Percentiles rank a stretch among this genome's conserved stretches.
These are phyloP conservation scores for Drosophila borealis DNA, from an alignment of 2,888 invertebrate genomes.

Conservation along the genomic window DNA sequence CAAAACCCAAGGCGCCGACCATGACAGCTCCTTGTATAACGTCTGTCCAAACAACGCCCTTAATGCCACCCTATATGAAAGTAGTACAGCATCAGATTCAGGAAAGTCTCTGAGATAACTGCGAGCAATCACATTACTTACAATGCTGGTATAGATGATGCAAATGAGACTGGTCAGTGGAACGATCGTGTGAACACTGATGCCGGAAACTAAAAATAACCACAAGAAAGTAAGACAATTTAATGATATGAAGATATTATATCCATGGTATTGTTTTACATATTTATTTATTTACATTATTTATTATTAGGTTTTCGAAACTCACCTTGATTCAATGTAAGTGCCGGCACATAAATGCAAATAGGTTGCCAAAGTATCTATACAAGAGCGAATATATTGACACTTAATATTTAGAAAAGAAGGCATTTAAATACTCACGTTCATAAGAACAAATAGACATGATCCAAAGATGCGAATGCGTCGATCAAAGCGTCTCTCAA, in stretches of 20 bases:
- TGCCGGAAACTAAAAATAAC: slow-evolving; percentile 85
- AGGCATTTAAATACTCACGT: slow-evolving; percentile 86
- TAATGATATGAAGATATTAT: no score
- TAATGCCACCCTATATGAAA: slow-evolving; percentile 88
- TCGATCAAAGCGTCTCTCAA: slow-evolving; percentile 89
- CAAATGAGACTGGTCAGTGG: slow-evolving; percentile 90
- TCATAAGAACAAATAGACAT: slow-evolving; percentile 88
- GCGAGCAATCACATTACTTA: slow-evolving; percentile 85
- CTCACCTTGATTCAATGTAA: slow-evolving; percentile 91
- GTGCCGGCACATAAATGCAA: slow-evolving; percentile 89
- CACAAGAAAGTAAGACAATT: not conserved
- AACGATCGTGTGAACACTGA: slow-evolving; percentile 91
- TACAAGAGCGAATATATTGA: not conserved
- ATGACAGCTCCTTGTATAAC: slow-evolving; percentile 91
- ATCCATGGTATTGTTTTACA: no score
- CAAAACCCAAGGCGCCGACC: slow-evolving; percentile 90
- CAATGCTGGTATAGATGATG: slow-evolving; percentile 96
- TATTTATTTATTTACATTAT: no score
- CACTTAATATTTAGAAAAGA: rapidly evolving
- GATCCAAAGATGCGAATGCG: slow-evolving; percentile 89
- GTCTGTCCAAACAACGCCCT: slow-evolving; percentile 93
- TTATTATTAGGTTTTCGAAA: no score
- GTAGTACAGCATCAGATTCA: no score
- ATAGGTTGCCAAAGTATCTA: slow-evolving; percentile 81
- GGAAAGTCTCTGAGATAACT: no score